Evolutionary conservation across 2,113 vertebrate genomes (phyloP).

Genomic region (Nipponia nippon): DNA sequence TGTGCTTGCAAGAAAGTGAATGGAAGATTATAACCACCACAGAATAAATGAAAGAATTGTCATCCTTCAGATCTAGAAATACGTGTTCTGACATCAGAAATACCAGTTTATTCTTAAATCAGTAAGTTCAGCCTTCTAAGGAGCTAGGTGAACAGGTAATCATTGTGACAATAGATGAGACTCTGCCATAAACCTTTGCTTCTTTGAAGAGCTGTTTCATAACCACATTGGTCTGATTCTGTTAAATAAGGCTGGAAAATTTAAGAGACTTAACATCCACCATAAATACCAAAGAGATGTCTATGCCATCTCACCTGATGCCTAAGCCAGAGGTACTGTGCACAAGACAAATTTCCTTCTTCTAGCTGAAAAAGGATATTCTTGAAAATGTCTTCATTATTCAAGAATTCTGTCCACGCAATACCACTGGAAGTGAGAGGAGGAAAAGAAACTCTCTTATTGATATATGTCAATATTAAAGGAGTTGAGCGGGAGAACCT

Average conservation of each 20-base stretch:
- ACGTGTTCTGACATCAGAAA: background rate
- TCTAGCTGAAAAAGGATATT: conserved; percentile 80
- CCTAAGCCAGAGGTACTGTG: conserved; percentile 93
- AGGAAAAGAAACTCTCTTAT: background rate
- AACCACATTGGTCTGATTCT: background rate
- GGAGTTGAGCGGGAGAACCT: background rate
- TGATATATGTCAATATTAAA: background rate
- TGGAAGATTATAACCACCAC: background rate
- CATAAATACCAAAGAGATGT: background rate
- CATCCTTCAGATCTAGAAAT: background rate
- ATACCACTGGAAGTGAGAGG: conserved; percentile 74
- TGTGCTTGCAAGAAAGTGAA: background rate
- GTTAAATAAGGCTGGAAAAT: background rate
- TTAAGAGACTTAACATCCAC: background rate
- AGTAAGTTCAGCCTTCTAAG: background rate
- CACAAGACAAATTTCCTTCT: conserved; percentile 82
- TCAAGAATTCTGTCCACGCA: conserved; percentile 92
- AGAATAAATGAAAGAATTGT: background rate
- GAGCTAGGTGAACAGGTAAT: background rate
- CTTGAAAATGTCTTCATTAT: conserved; percentile 80
- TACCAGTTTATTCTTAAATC: background rate
- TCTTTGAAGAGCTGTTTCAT: background rate
- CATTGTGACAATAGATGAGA: background rate
- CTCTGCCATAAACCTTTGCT: background rate
- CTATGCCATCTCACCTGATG: conserved; percentile 79